These are phyloP conservation scores for Eospalax fontanierii DNA, from an alignment of 2,797 vertebrate species.

Conservation along the genomic window DNA sequence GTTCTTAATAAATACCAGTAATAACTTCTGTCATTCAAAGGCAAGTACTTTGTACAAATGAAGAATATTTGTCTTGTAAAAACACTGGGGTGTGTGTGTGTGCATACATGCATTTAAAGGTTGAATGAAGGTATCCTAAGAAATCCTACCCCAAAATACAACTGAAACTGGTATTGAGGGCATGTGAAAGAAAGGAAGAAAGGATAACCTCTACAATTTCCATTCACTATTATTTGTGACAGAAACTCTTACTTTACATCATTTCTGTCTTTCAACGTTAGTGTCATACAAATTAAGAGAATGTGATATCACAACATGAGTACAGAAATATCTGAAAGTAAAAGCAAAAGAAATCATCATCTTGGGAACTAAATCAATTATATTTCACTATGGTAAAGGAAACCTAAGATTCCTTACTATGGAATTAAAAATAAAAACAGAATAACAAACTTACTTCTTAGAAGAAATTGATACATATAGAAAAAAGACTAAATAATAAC, in stretches of 20 bases:
- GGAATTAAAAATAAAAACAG: constrained; percentile 54
- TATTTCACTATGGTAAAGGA: constrained; percentile 46
- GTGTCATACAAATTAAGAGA: background rate
- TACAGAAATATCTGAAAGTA: background rate
- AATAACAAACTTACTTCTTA: constrained; percentile 33
- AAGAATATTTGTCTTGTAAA: background rate
- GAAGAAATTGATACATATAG: constrained; percentile 41
- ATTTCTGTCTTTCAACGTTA: constrained; percentile 37
- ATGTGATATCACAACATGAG: background rate
- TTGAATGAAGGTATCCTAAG: background rate
- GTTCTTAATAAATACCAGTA: constrained; percentile 81
- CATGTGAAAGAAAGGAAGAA: background rate
- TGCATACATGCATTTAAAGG: background rate
- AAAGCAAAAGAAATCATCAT: constrained; percentile 25
- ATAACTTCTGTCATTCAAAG: constrained; percentile 72
- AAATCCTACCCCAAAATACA: background rate
- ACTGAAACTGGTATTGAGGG: background rate
- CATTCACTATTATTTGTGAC: constrained; percentile 4
- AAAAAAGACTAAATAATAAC: constrained; percentile 16
- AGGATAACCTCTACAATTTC: constrained; percentile 31
- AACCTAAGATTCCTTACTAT: constrained; percentile 2
- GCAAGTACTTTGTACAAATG: background rate
- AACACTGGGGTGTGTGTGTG: too few relatives aligned
- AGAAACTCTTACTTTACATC: constrained; percentile 6
- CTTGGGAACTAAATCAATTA: background rate